Evolutionary conservation across 2,113 vertebrate genomes (phyloP).

Genomic region (Vulpes lagopus): DNA sequence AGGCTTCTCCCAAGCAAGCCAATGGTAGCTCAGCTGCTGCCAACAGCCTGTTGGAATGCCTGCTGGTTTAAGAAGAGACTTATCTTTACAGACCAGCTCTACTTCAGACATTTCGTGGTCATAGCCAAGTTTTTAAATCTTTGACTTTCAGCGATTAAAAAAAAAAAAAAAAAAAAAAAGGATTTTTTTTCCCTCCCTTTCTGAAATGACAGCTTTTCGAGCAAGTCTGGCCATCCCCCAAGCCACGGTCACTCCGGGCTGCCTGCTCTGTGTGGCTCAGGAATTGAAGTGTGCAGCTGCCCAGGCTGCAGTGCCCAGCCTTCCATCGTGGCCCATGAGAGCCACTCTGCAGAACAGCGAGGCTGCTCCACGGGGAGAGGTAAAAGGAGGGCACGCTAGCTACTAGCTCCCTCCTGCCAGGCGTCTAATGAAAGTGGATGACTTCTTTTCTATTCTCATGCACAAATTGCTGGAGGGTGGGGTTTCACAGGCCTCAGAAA

Average conservation of each 20-base stretch:
- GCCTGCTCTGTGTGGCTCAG: not conserved
- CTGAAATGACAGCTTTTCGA: slow-evolving; percentile 41
- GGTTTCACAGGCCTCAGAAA: not conserved
- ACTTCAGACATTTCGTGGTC: not conserved
- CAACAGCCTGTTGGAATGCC: not conserved
- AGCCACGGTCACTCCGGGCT: not conserved
- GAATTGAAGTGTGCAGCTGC: not conserved
- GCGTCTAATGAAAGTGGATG: accelerated
- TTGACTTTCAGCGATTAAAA: not conserved
- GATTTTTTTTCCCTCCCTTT: not conserved
- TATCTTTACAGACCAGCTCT: not conserved
- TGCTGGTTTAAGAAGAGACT: slow-evolving; percentile 24
- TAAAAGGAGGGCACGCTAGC: not conserved
- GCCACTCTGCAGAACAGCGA: not conserved
- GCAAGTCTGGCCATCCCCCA: slow-evolving; percentile 11
- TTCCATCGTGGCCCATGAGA: accelerated
- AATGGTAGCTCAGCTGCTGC: accelerated
- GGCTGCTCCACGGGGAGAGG: accelerated
- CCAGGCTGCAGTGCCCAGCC: accelerated
- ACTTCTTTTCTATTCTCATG: not conserved
- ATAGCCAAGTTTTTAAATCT: slow-evolving; percentile 4
- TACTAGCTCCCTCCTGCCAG: not conserved
- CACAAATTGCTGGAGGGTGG: accelerated
- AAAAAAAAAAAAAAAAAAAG: not conserved
- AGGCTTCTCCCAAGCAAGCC: not conserved